These are phyloP conservation scores for Petrocephalus schoutedeni DNA, from an alignment of 2,797 vertebrate genomes.

Conservation along the genomic window DNA sequence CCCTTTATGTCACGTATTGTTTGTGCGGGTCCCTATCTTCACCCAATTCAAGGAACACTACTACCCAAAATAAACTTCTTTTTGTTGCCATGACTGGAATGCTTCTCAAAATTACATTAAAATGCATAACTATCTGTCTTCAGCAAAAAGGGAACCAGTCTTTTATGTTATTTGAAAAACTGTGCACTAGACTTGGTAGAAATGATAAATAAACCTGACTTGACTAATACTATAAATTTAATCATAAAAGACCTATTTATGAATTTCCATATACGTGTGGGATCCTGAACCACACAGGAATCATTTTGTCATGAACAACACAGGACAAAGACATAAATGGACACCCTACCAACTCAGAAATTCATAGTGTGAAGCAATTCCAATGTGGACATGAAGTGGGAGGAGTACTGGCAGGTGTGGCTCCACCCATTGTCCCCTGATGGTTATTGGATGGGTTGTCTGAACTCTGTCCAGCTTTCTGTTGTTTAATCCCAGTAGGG, in stretches of 20 bases:
- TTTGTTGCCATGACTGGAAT: background rate
- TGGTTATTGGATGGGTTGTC: background rate
- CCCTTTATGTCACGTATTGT: background rate
- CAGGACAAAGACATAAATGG: background rate
- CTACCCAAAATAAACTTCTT: background rate
- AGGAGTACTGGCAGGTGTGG: background rate
- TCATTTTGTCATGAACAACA: background rate
- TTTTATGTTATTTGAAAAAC: background rate
- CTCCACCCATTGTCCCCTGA: background rate
- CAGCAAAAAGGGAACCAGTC: background rate
- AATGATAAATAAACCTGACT: background rate
- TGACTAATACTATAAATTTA: background rate
- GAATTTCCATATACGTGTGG: no score
- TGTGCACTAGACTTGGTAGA: background rate
- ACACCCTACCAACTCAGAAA: background rate
- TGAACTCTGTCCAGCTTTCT: background rate
- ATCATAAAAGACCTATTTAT: background rate
- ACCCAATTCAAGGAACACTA: background rate
- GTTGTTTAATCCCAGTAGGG: background rate
- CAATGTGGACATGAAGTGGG: background rate
- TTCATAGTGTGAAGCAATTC: background rate
- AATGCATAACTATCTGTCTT: background rate
- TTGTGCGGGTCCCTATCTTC: background rate
- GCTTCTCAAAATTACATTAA: background rate
- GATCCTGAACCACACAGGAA: background rate